Conservation (phyloP, 1,140 invertebrate genomes). For the Drosophila grimshawi region DNA sequence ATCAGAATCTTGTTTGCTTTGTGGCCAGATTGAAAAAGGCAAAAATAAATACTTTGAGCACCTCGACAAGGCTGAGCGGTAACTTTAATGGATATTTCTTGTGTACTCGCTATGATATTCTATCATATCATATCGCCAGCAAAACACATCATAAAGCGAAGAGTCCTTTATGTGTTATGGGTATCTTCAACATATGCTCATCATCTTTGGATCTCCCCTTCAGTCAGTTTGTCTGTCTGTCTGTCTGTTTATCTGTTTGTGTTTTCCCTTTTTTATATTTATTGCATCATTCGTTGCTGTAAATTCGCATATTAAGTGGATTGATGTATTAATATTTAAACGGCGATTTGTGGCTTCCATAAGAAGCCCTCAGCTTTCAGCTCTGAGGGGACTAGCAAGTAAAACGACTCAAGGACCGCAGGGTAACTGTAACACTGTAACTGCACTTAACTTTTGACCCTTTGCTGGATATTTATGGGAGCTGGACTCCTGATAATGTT, state of each 20-base stretch:
- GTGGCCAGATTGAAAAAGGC: slow-evolving; percentile 68
- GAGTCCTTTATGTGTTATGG: slow-evolving; percentile 5
- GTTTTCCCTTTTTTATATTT: slow-evolving; percentile 73
- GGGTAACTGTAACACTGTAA: slow-evolving; percentile 1
- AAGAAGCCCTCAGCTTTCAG: slow-evolving; percentile 3
- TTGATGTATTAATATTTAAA: slow-evolving; percentile 84
- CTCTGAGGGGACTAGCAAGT: slow-evolving; percentile 8
- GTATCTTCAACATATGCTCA: slow-evolving; percentile 55
- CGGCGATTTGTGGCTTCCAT: slow-evolving; percentile 70
- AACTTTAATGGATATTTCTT: slow-evolving; percentile 40
- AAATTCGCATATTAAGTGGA: slow-evolving; percentile 82
- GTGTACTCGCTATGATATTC: slow-evolving; percentile 24
- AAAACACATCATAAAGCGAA: slow-evolving; percentile 42
- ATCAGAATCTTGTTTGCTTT: slow-evolving; percentile 68
- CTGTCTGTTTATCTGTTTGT: slow-evolving; percentile 8
- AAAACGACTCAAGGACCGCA: slow-evolving; percentile 26
- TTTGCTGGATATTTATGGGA: slow-evolving; percentile 26
- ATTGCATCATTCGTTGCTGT: slow-evolving; percentile 75
- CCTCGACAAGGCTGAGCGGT: neutral
- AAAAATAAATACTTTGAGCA: slow-evolving; percentile 4
- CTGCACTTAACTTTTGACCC: slow-evolving; percentile 40
- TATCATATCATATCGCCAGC: slow-evolving; percentile 25
- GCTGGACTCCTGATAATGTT: slow-evolving; percentile 42
- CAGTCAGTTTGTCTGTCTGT: neutral
- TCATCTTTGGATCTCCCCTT: slow-evolving; percentile 30